These are phyloP conservation scores for Euclidia mi DNA, from an alignment of 2,888 invertebrate species.

Conservation along the genomic window DNA sequence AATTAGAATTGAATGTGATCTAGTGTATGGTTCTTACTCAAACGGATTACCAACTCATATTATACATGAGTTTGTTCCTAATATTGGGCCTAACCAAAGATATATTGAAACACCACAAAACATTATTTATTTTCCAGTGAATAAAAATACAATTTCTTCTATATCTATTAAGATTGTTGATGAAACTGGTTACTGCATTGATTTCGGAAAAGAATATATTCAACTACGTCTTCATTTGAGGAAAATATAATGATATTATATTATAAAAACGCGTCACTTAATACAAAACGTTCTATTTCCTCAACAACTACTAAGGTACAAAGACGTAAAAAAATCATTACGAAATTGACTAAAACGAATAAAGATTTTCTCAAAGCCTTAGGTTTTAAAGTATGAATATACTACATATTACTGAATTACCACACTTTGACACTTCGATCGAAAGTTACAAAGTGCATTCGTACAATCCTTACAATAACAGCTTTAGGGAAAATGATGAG, in stretches of 20 bases:
- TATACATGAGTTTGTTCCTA: constrained; percentile 14
- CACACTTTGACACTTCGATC: constrained; percentile 29
- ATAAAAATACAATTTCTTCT: constrained; percentile 23
- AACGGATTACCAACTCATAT: constrained; percentile 22
- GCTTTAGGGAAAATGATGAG: constrained; percentile 41
- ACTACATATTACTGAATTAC: constrained; percentile 25
- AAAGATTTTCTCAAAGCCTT: constrained; percentile 28
- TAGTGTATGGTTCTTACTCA: constrained; percentile 14
- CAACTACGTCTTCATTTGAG: constrained; percentile 8
- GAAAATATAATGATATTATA: constrained; percentile 8
- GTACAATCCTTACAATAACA: constrained; percentile 39
- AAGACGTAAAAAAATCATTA: constrained; percentile 25
- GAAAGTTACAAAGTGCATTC: constrained; percentile 32
- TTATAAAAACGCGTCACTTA: not conserved
- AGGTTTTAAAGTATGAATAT: constrained; percentile 36
- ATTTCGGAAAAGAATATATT: constrained; percentile 18
- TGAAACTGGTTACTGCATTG: constrained; percentile 16
- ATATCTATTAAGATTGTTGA: constrained; percentile 25
- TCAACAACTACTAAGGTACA: not conserved
- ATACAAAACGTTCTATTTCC: not conserved
- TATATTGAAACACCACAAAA: constrained; percentile 25
- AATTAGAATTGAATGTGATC: constrained; percentile 21
- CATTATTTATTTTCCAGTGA: constrained; percentile 31
- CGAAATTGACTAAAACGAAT: constrained; percentile 32
- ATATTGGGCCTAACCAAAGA: constrained; percentile 1